phyloP scores from a whole-genome alignment of 2,113 vertebrate species.

The Tupaia tana region DNA sequence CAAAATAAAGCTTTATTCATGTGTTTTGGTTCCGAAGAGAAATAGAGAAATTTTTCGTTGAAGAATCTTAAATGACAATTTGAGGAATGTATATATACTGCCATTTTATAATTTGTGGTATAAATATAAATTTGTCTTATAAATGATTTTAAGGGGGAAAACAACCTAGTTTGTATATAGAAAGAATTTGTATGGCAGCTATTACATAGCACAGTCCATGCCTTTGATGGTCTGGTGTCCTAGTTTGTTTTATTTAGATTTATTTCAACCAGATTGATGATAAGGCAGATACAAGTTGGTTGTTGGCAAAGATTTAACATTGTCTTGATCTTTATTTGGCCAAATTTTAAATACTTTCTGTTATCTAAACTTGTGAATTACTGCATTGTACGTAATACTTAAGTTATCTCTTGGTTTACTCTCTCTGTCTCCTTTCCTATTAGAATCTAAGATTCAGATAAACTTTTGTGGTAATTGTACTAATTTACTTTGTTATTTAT shows the following conservation, averaged over 20 bases:
- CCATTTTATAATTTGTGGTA: slow-evolving; percentile 57
- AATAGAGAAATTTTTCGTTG: slow-evolving; percentile 82
- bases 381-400: slow-evolving; percentile 24
- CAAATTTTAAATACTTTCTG: not conserved
- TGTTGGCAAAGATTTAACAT: not conserved
- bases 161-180: not conserved
- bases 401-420: slow-evolving; percentile 49
- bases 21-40: slow-evolving; percentile 35
- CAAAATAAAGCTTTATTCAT: not conserved
- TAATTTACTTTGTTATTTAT: slow-evolving; percentile 71
- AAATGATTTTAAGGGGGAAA: not conserved
- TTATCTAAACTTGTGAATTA: slow-evolving; percentile 46
- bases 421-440: not conserved
- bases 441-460: slow-evolving; percentile 2
- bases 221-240: not conserved
- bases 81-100: slow-evolving; percentile 52
- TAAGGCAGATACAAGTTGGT: not conserved
- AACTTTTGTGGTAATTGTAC: slow-evolving; percentile 57
- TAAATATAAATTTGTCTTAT: not conserved
- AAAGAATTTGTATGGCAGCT: not conserved
- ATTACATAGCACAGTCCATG: not conserved
- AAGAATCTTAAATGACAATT: slow-evolving; percentile 71
- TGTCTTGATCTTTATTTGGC: not conserved
- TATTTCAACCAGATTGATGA: not conserved
- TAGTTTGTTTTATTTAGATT: slow-evolving; percentile 62